Conservation (phyloP, 1,140 invertebrate genomes). For the Cherax quadricarinatus region DNA sequence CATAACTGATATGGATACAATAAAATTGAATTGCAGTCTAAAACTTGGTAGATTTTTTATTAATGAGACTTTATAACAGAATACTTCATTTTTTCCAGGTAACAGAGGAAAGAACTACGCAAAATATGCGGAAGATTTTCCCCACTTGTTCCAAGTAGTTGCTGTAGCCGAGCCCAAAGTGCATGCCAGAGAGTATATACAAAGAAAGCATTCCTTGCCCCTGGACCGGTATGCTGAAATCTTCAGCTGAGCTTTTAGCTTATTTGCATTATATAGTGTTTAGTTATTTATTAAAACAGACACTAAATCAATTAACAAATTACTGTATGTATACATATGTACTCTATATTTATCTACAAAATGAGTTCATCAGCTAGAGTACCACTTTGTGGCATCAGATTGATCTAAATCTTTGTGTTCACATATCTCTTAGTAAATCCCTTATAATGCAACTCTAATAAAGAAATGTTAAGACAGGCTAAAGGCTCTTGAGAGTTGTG, state of each 20-base stretch:
- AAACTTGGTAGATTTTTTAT: too few relatives aligned
- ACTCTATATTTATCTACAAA: background rate
- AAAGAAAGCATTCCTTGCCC: conserved; percentile 62
- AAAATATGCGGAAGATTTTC: conserved; percentile 73
- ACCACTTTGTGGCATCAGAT: too few relatives aligned
- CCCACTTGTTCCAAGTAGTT: conserved; percentile 75
- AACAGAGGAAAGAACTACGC: conserved; percentile 75
- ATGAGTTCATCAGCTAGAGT: too few relatives aligned
- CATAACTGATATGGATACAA: too few relatives aligned
- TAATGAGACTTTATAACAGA: background rate
- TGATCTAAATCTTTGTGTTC: too few relatives aligned
- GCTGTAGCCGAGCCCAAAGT: conserved; percentile 76
- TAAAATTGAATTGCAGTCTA: too few relatives aligned
- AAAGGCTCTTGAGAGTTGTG: too few relatives aligned
- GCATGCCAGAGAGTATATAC: conserved; percentile 73
- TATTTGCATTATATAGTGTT: background rate
- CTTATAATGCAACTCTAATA: too few relatives aligned
- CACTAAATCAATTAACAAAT: background rate
- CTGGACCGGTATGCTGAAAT: conserved; percentile 15
- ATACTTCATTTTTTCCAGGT: conserved; percentile 18
- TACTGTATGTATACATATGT: background rate
- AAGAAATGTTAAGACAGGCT: too few relatives aligned
- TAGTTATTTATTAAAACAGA: background rate
- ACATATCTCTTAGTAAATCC: too few relatives aligned
- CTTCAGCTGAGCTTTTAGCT: background rate